Evolutionary conservation across 2,888 invertebrate species (phyloP).

Genomic region (Scaptomyza flava): DNA sequence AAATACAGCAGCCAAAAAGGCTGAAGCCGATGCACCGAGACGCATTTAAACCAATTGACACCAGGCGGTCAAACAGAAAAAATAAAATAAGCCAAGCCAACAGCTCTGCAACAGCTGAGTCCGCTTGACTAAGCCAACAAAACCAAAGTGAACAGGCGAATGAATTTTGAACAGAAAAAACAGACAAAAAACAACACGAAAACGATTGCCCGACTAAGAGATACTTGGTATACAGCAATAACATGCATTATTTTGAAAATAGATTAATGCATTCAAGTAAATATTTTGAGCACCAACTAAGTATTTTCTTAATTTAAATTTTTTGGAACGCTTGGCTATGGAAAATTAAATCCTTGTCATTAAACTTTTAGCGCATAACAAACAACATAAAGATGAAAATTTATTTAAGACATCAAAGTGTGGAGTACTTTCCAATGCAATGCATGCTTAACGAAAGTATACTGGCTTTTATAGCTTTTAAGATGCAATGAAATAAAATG

Average conservation of each 20-base stretch:
- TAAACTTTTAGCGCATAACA: too few relatives aligned
- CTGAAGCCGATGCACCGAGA: constrained; percentile 47
- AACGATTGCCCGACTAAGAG: not conserved
- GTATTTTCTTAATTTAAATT: too few relatives aligned
- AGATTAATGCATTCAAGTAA: too few relatives aligned
- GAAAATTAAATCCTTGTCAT: too few relatives aligned
- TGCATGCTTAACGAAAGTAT: not conserved
- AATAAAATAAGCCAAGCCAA: constrained; percentile 69
- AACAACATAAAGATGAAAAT: too few relatives aligned
- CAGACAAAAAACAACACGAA: constrained; percentile 9
- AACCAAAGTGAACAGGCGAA: constrained; percentile 57
- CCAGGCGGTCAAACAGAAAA: constrained; percentile 47
- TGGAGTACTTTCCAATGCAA: not conserved
- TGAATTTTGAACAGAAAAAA: constrained; percentile 63
- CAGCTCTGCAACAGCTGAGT: constrained; percentile 71
- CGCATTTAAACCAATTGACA: constrained; percentile 77
- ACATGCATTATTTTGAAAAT: too few relatives aligned
- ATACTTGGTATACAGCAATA: not conserved
- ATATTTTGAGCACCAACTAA: too few relatives aligned
- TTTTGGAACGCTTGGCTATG: too few relatives aligned
- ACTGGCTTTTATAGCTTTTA: not conserved
- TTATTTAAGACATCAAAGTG: too few relatives aligned
- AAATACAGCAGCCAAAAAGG: constrained; percentile 32
- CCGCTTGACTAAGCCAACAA: constrained; percentile 52
- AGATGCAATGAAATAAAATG: not conserved